Evolutionary conservation across 2,888 invertebrate species (phyloP), one percentile per base, ranked within the genome.

Genomic region (Drosophila mimica): DNA sequence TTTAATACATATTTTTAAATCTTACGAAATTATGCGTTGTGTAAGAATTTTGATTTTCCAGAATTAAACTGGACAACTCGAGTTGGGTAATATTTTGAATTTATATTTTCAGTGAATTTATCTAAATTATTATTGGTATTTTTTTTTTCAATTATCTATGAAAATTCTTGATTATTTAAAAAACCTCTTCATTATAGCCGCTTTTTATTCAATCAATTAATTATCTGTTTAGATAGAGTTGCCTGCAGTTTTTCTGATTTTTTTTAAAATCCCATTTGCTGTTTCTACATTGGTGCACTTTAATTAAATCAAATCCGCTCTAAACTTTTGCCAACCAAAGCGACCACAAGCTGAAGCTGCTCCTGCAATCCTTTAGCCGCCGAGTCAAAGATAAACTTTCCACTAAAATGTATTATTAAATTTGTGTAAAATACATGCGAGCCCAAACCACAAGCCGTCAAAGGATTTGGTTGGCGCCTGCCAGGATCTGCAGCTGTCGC

Each of bases 331-430:
- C 34, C 17, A 36, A 56, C 63, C 61, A 70, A 74, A 43, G 70
- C 72, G 66, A 65, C 70, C 76, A 48, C 81, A 65, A 65, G 54
- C 53, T 38, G 43, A 70, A 60, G 28, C 67, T 65, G 17, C 59
- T 38, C 17, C 25, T 9, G 20, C 31, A 52, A 57, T 31, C 20
- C 15, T 56, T 40, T n/a, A 15, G 53, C 63, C 67, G 30, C 56
- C 63, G 62, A 79, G 76, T 76, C 79, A 72, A 75, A 88, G 80
- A 89, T 82, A 88, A 85, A 85, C 90, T 89, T 89, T 85, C 51
- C 43, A 59, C 68, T 72, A 57, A 80, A 83, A 90, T 88, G 86
- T 88, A 76, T 85, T 90, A 90, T 90, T 90, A 86, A 85, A 86
- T 90, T 86, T 88, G 64, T 63, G 70, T 77, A 73, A 68, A 70